Evolutionary conservation across 2,797 vertebrate genomes (phyloP).

Genomic region (Silurus aristotelis): DNA sequence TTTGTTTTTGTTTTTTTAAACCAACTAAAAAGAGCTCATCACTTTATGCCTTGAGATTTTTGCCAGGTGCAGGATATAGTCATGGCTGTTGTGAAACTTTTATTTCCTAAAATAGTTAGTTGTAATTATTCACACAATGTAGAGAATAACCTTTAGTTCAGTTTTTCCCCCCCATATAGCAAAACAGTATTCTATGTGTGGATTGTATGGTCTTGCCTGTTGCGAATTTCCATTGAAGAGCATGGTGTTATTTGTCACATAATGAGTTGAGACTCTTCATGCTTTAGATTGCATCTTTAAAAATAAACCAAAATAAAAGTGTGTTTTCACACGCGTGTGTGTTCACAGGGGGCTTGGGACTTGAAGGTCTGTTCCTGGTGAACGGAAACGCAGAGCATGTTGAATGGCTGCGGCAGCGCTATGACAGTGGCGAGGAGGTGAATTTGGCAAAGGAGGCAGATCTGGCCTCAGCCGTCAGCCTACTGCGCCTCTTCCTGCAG

Average conservation of each 20-base stretch:
- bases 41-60: not conserved
- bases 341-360: conserved; percentile 85
- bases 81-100: not conserved
- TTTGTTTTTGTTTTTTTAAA: not conserved
- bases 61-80: not conserved
- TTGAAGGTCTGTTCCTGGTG: conserved; percentile 96
- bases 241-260: not conserved
- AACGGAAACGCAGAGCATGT: conserved; percentile 96
- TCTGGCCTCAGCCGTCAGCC: conserved; percentile 93
- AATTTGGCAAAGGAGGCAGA: conserved; percentile 95
- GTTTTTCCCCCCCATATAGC: not conserved
- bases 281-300: not conserved
- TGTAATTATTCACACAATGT: not conserved
- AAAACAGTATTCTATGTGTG: not conserved
- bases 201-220: not conserved
- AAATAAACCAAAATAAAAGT: not conserved
- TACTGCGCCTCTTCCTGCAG: conserved; percentile 96
- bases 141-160: not conserved
- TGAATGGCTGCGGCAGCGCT: conserved; percentile 95
- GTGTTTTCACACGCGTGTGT: not conserved
- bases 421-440: conserved; percentile 92
- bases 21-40: too few relatives aligned
- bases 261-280: not conserved
- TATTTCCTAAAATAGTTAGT: not conserved
- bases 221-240: too few relatives aligned